Percentiles rank a stretch among this genome's conserved stretches.
Evolutionary conservation across 30 jellyfish, hydroid and myxozoan genomes (phyloP).

Genomic region (Aurelia sp.): DNA sequence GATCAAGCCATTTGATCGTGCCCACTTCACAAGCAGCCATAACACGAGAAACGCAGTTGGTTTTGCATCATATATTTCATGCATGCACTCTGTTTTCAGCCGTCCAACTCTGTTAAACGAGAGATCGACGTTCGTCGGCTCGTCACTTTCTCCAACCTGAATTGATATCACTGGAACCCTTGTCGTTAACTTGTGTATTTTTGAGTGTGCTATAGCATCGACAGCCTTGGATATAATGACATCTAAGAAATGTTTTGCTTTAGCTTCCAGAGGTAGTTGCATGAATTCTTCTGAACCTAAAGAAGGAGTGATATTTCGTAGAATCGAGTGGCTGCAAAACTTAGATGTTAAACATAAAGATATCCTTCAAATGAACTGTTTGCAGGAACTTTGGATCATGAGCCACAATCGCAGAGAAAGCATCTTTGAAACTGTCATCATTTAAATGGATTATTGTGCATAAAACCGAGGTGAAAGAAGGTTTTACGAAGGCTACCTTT

Average conservation of each 20-base stretch:
- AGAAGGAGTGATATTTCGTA: not conserved
- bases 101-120: slow-evolving; percentile 75
- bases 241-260: slow-evolving; percentile 61
- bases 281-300: not conserved
- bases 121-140: slow-evolving; percentile 51
- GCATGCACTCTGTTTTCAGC: slow-evolving; percentile 65
- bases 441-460: no score
- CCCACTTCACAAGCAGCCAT: slow-evolving; percentile 91
- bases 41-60: slow-evolving; percentile 39
- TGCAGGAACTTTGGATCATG: no score
- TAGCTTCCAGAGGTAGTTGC: not conserved
- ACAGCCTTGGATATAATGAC: slow-evolving; percentile 58
- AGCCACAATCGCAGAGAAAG: no score
- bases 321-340: not conserved
- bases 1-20: slow-evolving; percentile 70
- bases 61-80: slow-evolving; percentile 37
- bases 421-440: no score
- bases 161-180: slow-evolving; percentile 69
- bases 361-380: no score
- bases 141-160: slow-evolving; percentile 61
- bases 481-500: no score
- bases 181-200: slow-evolving; percentile 59
- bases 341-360: not conserved
- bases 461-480: no score
- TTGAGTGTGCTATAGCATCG: slow-evolving; percentile 62